These are phyloP conservation scores for Stenchaetothrips biformis DNA, from an alignment of 2,888 invertebrate genomes.

Conservation along the genomic window DNA sequence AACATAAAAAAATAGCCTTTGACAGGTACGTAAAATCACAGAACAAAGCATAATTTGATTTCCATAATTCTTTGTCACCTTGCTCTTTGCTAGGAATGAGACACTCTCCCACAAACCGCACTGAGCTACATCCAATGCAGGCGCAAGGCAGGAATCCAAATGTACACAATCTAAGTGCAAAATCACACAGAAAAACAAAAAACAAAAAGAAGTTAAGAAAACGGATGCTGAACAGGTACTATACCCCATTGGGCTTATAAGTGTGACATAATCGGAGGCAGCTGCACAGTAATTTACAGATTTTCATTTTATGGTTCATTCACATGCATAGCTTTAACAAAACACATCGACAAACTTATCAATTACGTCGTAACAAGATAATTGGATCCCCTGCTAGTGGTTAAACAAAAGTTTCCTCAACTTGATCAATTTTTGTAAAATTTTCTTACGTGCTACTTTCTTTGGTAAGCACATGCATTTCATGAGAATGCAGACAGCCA, in stretches of 20 bases:
- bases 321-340: slow-evolving; percentile 10
- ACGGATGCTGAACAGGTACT: slow-evolving; percentile 11
- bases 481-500: not conserved
- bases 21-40: slow-evolving; percentile 23
- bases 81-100: slow-evolving; percentile 8
- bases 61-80: slow-evolving; percentile 23
- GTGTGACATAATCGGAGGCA: not conserved
- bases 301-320: not conserved
- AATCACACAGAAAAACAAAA: not conserved
- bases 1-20: slow-evolving; percentile 25
- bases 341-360: slow-evolving; percentile 21
- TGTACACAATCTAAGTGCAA: slow-evolving; percentile 17
- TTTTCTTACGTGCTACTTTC: slow-evolving; percentile 18
- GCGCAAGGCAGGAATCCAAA: slow-evolving; percentile 17
- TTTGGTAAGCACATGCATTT: slow-evolving; percentile 23
- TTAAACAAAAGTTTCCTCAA: not conserved
- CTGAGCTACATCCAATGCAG: slow-evolving; percentile 24
- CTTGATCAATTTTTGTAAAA: not conserved
- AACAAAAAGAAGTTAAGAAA: not conserved
- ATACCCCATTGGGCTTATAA: not conserved
- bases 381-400: slow-evolving; percentile 10
- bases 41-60: slow-evolving; percentile 25
- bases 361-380: slow-evolving; percentile 14
- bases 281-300: not conserved
- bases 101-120: not conserved